Conservation (phyloP, 2,888 invertebrate species). For the Didymodactylos carnosus region DNA sequence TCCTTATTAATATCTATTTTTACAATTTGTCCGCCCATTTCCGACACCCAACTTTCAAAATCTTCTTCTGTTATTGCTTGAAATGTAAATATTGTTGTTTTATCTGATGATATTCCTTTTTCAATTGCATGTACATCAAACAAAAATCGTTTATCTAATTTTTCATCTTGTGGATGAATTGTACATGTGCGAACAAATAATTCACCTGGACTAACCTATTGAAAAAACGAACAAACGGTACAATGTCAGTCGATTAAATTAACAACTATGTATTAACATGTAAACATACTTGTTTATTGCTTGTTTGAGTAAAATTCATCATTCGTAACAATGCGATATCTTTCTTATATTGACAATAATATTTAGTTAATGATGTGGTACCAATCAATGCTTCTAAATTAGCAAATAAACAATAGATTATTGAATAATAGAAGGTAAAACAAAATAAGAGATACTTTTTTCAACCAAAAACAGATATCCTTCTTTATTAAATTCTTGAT, state of each 20-base stretch:
- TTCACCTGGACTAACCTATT: not conserved
- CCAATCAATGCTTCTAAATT: constrained; percentile 4
- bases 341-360: constrained; percentile 82
- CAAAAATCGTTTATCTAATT: constrained; percentile 73
- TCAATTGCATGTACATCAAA: constrained; percentile 54
- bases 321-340: constrained; percentile 65
- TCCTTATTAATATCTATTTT: not conserved
- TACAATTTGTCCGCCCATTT: constrained; percentile 77
- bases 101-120: constrained; percentile 16
- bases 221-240: not conserved
- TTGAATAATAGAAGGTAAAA: constrained; percentile 17
- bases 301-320: constrained; percentile 76
- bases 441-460: constrained; percentile 53
- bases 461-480: constrained; percentile 86
- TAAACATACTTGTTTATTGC: constrained; percentile 17
- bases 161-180: constrained; percentile 53
- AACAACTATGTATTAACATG: too few relatives aligned
- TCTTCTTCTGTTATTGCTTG: constrained; percentile 83
- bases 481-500: constrained; percentile 47
- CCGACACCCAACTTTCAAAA: constrained; percentile 68
- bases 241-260: too few relatives aligned
- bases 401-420: not conserved
- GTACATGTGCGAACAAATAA: not conserved
- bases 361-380: constrained; percentile 87
- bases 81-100: constrained; percentile 43